These are phyloP conservation scores for Varecia variegata DNA, from an alignment of 2,797 vertebrate species.

Conservation along the genomic window DNA sequence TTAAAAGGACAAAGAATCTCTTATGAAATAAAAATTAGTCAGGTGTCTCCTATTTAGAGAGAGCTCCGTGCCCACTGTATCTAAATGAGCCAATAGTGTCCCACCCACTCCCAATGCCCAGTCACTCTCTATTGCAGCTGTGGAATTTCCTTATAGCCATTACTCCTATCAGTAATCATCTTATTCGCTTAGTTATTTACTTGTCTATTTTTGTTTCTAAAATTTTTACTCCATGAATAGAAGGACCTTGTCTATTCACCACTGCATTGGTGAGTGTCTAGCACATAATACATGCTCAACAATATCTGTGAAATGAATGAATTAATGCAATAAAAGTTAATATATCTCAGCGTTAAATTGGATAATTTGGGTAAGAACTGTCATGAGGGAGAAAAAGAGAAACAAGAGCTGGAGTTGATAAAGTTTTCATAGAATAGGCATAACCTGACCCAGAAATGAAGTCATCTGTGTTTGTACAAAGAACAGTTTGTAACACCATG, in stretches of 20 bases:
- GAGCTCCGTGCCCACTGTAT: not conserved
- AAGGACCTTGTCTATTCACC: not conserved
- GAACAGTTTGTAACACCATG: not conserved
- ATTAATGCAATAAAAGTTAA: not conserved
- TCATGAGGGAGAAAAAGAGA: not conserved
- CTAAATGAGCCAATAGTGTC: not conserved
- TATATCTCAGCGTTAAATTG: not conserved
- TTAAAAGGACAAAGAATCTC: not conserved
- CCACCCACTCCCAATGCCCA: not conserved
- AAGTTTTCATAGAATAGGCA: not conserved
- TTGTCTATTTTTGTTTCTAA: not conserved
- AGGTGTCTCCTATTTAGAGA: not conserved
- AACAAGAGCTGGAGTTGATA: not conserved
- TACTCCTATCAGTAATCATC: not conserved
- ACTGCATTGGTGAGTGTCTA: not conserved
- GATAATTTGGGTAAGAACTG: not conserved
- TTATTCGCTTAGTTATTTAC: not conserved
- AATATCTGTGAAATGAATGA: not conserved
- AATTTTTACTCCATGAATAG: not conserved
- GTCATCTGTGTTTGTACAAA: not conserved
- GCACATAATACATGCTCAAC: not conserved
- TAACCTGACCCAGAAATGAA: not conserved
- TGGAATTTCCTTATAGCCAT: not conserved
- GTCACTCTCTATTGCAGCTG: not conserved
- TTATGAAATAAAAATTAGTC: not conserved